Percentiles rank a stretch among this genome's conserved stretches.
phyloP scores from a whole-genome alignment of 2,113 vertebrate genomes.

The Fregetta grallaria region DNA sequence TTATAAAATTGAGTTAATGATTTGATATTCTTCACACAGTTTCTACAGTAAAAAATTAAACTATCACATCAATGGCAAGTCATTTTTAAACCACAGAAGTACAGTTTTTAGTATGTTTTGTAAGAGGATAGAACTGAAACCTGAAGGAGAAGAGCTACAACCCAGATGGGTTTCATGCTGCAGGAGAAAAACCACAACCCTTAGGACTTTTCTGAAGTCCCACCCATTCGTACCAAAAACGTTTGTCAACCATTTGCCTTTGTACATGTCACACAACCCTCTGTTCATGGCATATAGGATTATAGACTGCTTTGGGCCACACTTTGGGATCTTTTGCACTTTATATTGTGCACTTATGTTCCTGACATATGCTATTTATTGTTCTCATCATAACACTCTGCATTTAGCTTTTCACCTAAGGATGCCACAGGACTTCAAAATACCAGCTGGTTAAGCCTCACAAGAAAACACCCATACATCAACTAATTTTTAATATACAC shows the following conservation, averaged over 20 bases:
- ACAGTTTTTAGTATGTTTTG: neutral
- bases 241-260: neutral
- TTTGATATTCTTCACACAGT: neutral
- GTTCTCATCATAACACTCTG: neutral
- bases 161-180: neutral
- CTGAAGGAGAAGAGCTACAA: neutral
- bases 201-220: neutral
- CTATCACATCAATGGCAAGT: neutral
- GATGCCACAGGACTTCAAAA: neutral
- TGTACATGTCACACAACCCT: neutral
- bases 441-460: neutral
- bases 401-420: neutral
- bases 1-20: neutral
- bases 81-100: neutral
- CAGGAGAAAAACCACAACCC: neutral
- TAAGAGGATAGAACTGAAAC: neutral
- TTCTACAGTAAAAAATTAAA: neutral
- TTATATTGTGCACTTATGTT: neutral
- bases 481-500: neutral
- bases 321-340: neutral
- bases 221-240: neutral
- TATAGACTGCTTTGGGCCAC: neutral
- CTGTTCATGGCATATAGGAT: neutral
- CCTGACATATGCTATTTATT: neutral
- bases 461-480: neutral